Conservation (phyloP, 2,888 invertebrate genomes). For the Leptopterna dolabrata region DNA sequence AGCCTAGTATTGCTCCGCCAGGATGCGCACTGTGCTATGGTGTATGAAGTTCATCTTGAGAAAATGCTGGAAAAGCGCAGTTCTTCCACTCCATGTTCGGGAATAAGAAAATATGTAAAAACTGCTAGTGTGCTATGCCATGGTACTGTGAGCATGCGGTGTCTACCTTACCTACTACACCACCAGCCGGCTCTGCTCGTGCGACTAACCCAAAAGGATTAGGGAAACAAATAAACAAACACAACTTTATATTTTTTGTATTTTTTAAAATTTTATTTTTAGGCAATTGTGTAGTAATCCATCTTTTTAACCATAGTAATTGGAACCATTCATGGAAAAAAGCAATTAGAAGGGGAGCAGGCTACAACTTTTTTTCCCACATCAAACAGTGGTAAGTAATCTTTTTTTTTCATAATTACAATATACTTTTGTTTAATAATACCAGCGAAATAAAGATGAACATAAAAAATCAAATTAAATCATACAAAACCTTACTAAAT, state of each 20-base stretch:
- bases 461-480: background rate
- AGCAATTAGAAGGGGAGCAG: constrained; percentile 38
- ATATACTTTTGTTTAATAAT: background rate
- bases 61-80: no score
- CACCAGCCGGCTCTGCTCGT: no score
- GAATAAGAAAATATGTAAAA: no score
- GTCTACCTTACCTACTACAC: no score
- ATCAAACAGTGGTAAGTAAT: constrained; percentile 49
- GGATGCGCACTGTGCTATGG: no score
- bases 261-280: constrained; percentile 45
- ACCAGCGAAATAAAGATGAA: background rate
- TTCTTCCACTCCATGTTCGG: no score
- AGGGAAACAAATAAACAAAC: background rate
- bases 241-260: constrained; percentile 23
- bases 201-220: background rate
- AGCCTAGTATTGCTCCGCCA: no score
- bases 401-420: constrained; percentile 11
- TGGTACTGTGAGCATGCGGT: no score
- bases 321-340: constrained; percentile 50
- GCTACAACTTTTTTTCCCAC: constrained; percentile 43
- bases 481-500: background rate
- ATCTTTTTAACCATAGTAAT: constrained; percentile 42
- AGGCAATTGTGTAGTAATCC: constrained; percentile 51
- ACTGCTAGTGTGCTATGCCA: no score
- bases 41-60: no score